Conservation (phyloP, 2,113 vertebrate species). For the Chauna torquata region DNA sequence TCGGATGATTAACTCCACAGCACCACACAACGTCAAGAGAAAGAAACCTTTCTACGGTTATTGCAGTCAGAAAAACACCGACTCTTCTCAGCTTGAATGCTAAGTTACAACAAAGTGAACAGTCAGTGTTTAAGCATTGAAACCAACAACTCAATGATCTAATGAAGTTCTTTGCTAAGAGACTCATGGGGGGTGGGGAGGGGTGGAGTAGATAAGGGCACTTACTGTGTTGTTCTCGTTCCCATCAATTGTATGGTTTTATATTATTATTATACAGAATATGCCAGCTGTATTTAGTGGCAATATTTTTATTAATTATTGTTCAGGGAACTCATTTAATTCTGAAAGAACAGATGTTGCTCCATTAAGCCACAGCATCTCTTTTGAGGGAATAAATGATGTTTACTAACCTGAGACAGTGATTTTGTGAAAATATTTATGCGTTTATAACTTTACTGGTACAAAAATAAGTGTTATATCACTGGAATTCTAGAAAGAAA, state of each 20-base stretch:
- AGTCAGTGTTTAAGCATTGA: background rate
- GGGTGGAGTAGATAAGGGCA: background rate
- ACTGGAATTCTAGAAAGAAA: background rate
- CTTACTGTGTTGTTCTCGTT: background rate
- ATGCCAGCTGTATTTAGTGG: constrained; percentile 50
- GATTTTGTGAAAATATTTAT: constrained; percentile 1
- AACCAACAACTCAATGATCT: background rate
- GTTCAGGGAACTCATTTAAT: constrained; percentile 64
- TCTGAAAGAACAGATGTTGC: constrained; percentile 70
- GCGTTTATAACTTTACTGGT: constrained; percentile 3
- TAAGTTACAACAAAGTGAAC: background rate
- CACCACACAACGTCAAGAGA: background rate
- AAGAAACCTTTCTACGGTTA: background rate
- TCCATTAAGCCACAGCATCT: constrained; percentile 48
- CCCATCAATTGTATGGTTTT: background rate
- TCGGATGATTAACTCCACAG: background rate
- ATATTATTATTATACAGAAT: constrained; percentile 52
- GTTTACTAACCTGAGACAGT: constrained; percentile 39
- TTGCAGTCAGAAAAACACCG: background rate
- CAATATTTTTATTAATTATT: constrained; percentile 72
- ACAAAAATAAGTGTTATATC: background rate
- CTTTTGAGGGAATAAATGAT: constrained; percentile 59
- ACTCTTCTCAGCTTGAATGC: background rate
- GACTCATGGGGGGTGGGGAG: fast-evolving
- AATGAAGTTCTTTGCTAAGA: background rate